Percentiles rank a stretch among this genome's conserved stretches.
Evolutionary conservation across 1,140 invertebrate species (phyloP).

Genomic region (Hyposmocoma kahamanoa): DNA sequence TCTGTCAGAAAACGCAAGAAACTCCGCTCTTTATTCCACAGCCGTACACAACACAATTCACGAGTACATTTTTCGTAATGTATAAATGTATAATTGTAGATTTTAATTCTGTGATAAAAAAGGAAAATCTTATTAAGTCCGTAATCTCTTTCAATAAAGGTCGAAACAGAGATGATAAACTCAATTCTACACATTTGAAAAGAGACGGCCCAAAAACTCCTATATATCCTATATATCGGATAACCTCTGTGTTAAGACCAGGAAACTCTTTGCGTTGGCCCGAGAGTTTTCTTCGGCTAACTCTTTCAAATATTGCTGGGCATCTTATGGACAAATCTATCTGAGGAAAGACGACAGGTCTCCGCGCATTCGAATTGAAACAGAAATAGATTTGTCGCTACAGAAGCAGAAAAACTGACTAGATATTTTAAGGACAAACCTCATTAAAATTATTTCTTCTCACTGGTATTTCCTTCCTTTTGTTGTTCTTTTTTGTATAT

Average conservation of each 20-base stretch:
- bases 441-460: neutral
- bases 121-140: neutral
- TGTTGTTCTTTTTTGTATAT: no score
- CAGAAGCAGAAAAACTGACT: neutral
- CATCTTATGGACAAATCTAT: conserved; percentile 11
- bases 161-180: neutral
- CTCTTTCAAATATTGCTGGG: conserved; percentile 10
- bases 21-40: no score
- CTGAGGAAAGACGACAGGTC: conserved; percentile 5
- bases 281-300: conserved; percentile 7
- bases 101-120: no score
- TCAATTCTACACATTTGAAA: neutral
- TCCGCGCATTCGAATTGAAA: conserved; percentile 4
- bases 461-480: no score
- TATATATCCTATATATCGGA: conserved; percentile 9
- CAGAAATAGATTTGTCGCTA: conserved; percentile 7
- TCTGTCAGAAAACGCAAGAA: no score
- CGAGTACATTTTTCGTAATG: no score
- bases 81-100: no score
- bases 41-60: no score
- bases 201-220: neutral
- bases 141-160: neutral
- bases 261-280: conserved; percentile 7
- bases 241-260: conserved; percentile 6
- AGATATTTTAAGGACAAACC: neutral